A percentile compares a stretch with the other conserved stretches of the same genome.
These are phyloP conservation scores for Bovichtus variegatus DNA, from an alignment of 2,797 vertebrate species.

Conservation along the genomic window DNA sequence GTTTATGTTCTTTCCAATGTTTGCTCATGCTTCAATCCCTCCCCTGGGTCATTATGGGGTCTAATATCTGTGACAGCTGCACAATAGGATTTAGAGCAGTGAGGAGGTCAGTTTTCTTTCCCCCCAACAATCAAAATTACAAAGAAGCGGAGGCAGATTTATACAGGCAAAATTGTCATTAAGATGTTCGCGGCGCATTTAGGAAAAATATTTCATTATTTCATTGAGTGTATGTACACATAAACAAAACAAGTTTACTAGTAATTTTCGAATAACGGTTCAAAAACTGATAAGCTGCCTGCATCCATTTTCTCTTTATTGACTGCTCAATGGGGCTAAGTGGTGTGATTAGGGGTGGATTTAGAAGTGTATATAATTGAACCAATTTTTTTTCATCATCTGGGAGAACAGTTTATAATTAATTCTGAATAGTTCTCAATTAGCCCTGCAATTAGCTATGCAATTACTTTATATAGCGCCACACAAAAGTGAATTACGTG, in stretches of 20 bases:
- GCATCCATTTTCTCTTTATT: slow-evolving; percentile 44
- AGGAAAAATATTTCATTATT: neutral
- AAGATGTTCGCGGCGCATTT: neutral
- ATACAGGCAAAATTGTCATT: slow-evolving; percentile 6
- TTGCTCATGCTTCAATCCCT: slow-evolving; percentile 52
- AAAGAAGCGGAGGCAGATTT: slow-evolving; percentile 16
- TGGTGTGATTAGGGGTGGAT: slow-evolving; percentile 59
- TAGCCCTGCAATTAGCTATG: slow-evolving; percentile 63
- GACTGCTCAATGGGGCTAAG: slow-evolving; percentile 52
- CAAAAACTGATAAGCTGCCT: slow-evolving; percentile 30
- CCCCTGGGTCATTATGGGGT: slow-evolving; percentile 57
- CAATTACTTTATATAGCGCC: slow-evolving; percentile 56
- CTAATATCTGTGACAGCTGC: slow-evolving; percentile 56
- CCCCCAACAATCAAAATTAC: slow-evolving; percentile 21
- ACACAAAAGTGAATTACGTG: slow-evolving; percentile 49
- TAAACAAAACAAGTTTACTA: slow-evolving; percentile 15
- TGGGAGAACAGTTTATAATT: slow-evolving; percentile 67
- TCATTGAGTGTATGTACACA: slow-evolving; percentile 3
- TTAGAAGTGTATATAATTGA: slow-evolving; percentile 69
- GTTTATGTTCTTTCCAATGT: slow-evolving; percentile 62
- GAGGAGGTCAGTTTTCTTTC: slow-evolving; percentile 51
- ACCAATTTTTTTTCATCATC: slow-evolving; percentile 53
- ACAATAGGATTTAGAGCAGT: slow-evolving; percentile 59
- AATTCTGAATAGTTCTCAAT: slow-evolving; percentile 72
- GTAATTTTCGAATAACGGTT: slow-evolving; percentile 20